phyloP scores from a whole-genome alignment of 2,888 invertebrate species.

The Danaus chrysippus region DNA sequence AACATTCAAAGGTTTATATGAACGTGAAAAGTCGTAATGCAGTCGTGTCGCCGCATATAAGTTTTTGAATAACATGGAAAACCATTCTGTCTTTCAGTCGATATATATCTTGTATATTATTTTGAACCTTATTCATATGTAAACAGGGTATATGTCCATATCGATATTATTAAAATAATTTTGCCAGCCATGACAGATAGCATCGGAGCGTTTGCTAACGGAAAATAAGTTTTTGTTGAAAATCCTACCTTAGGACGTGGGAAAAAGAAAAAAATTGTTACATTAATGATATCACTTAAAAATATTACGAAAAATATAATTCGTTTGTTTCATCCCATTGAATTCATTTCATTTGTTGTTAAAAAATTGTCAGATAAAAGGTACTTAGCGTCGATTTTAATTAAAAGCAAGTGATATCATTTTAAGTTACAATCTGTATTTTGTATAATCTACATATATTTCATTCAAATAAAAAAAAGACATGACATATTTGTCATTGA shows the following conservation, averaged over 20 bases:
- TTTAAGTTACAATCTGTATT: too few species aligned
- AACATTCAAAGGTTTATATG: neutral
- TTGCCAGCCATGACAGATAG: constrained; percentile 45
- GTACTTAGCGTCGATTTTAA: too few species aligned
- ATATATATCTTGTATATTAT: constrained; percentile 18
- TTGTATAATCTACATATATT: too few species aligned
- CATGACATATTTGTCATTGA: too few species aligned
- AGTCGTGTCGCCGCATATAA: neutral
- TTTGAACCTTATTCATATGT: constrained; percentile 36
- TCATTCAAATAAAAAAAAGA: too few species aligned
- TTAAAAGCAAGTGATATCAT: too few species aligned
- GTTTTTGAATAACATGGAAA: constrained; percentile 17
- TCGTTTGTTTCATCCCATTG: too few species aligned
- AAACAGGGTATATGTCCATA: constrained; percentile 35
- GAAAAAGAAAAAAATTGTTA: constrained; percentile 37
- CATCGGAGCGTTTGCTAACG: constrained; percentile 54
- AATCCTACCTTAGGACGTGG: constrained; percentile 47
- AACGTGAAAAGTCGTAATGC: neutral
- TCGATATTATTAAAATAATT: constrained; percentile 28
- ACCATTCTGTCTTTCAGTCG: constrained; percentile 8
- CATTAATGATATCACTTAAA: constrained; percentile 29
- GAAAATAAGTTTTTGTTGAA: constrained; percentile 45
- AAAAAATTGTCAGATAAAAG: too few species aligned
- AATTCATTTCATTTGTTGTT: too few species aligned
- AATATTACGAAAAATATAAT: too few species aligned